Conservation (phyloP, 2,888 invertebrate genomes). For the Patella pellucida region DNA sequence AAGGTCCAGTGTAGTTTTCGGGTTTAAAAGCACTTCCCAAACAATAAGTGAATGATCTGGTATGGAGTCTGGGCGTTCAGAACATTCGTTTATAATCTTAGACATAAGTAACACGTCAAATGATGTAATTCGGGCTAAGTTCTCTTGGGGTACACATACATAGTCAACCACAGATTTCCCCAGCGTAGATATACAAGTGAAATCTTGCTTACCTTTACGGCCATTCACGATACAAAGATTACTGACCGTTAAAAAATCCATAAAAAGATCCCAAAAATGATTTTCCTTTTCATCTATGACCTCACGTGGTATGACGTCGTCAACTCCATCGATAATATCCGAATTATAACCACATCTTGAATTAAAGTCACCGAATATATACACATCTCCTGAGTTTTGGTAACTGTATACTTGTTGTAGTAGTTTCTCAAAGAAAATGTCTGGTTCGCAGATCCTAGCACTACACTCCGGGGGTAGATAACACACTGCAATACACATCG, state of each 20-base stretch:
- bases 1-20: too few species aligned
- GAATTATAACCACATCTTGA: conserved; percentile 11
- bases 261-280: conserved; percentile 20
- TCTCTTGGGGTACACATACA: background rate
- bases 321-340: conserved; percentile 24
- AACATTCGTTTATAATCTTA: background rate
- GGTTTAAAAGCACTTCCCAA: background rate
- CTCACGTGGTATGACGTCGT: conserved; percentile 17
- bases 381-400: conserved; percentile 21
- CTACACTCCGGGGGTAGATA: conserved; percentile 14
- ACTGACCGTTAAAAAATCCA: conserved; percentile 18
- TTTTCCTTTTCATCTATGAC: conserved; percentile 20
- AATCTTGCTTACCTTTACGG: conserved; percentile 20
- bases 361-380: too few species aligned
- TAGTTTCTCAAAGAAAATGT: conserved; percentile 1
- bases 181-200: background rate
- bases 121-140: background rate
- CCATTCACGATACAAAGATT: conserved; percentile 26
- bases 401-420: conserved; percentile 20
- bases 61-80: background rate
- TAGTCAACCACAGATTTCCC: conserved; percentile 3
- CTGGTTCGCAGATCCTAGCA: background rate
- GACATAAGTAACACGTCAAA: background rate
- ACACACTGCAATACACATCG: conserved; percentile 8
- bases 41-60: background rate